phyloP scores from a whole-genome alignment of 1,140 invertebrate genomes.

The Caenorhabditis briggsae region DNA sequence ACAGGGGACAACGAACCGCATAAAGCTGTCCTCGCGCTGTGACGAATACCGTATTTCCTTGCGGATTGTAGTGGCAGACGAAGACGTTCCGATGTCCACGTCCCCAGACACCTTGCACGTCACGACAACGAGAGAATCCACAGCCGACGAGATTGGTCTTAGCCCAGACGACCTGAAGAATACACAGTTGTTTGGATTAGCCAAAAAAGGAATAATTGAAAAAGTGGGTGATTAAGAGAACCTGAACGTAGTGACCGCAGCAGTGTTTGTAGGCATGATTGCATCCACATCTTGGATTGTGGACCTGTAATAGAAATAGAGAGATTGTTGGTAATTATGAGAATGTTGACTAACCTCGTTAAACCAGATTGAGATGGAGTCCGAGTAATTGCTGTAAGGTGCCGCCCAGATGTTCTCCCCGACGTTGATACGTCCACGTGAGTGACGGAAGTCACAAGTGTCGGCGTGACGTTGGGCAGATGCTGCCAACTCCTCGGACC shows the following conservation, averaged over 20 bases:
- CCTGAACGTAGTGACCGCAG: conserved; percentile 78
- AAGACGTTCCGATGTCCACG: conserved; percentile 73
- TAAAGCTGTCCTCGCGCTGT: conserved; percentile 70
- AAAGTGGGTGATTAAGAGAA: conserved; percentile 54
- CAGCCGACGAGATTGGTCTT: conserved; percentile 76
- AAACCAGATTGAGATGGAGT: conserved; percentile 76
- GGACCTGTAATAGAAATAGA: conserved; percentile 55
- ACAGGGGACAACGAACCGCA: conserved; percentile 70
- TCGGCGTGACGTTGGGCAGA: conserved; percentile 77
- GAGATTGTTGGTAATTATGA: conserved; percentile 42
- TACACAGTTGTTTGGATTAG: background rate
- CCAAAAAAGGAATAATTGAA: background rate
- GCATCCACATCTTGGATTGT: conserved; percentile 76
- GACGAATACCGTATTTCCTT: conserved; percentile 76
- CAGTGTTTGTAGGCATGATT: conserved; percentile 78
- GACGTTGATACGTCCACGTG: conserved; percentile 74
- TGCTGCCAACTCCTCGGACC: conserved; percentile 75
- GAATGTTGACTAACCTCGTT: conserved; percentile 68
- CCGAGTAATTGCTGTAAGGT: conserved; percentile 77
- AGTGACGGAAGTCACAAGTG: conserved; percentile 77
- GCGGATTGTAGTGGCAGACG: conserved; percentile 78
- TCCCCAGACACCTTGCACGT: conserved; percentile 72
- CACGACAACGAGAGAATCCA: conserved; percentile 74
- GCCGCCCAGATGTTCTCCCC: conserved; percentile 78
- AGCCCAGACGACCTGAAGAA: conserved; percentile 77